Base-by-base conservation (phyloP, 2,113 vertebrate species). In the Hylia prasina region DNA sequence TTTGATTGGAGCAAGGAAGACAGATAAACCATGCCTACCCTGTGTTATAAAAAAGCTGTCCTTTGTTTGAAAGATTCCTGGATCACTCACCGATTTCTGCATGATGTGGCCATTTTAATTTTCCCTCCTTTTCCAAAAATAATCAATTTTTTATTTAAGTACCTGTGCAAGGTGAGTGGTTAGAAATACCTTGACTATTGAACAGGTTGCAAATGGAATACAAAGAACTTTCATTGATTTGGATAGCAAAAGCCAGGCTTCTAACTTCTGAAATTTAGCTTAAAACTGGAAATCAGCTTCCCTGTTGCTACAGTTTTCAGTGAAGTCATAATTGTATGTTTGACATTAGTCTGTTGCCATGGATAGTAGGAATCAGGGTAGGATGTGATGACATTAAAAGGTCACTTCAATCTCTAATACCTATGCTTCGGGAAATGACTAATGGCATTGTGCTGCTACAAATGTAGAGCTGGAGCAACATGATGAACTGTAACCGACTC, bases 321-420 rank as follows among this genome's bases (percentile, higher is more conserved):
- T 89, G 76, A 87, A 84, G 56, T 81, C 20, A 40, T 78, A 83
- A 90, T 10, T 42, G n/a, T 60, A 22, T 78, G 44, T 93, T 86
- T 94, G 92, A 44, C 83, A 83, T 86, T 87, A 86, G 79, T 68
- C 76, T 88, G 92, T 97, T 96, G 79, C 82, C 85, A 93, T 92
- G 90, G 94, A 78, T 81, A 78, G 92, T 18, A 64, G 51, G 56
- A 90, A 82, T 83, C 88, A 56, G 79, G 51, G n/a, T 86, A 93
- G 64, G 68, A 90, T 3, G 7, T 66, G 82, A 82, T 92, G 94
- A 96, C 88, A 89, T 82, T 92, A 88, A 95, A 96, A 94, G 93
- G 90, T 96, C 90, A 90, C 92, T 96, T 97, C 88, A 77, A 71
- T 86, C 82, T 90, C 76, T 96, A 95, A 96, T 88, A 68, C 50